Percentiles rank a stretch among this genome's conserved stretches.
Evolutionary conservation across 2,797 vertebrate species (phyloP).

Genomic region (Chrysocyon brachyurus): DNA sequence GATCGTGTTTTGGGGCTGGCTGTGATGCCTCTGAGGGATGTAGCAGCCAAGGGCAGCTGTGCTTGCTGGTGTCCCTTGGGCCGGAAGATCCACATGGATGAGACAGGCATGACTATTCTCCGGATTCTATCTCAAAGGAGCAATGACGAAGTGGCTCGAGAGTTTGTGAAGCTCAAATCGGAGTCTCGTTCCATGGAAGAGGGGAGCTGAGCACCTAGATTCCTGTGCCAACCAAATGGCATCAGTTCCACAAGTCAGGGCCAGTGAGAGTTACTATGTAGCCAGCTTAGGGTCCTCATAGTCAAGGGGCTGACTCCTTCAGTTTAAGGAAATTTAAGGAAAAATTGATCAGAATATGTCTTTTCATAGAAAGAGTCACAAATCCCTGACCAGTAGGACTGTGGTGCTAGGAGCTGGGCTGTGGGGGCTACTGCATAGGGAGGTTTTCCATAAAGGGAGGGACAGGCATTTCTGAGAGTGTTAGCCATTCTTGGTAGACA

Average conservation of each 20-base stretch:
- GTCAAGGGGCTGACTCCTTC: slow-evolving; percentile 56
- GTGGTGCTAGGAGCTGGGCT: slow-evolving; percentile 60
- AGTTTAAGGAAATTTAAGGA: slow-evolving; percentile 31
- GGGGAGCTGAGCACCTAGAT: slow-evolving; percentile 91
- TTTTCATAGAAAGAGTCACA: slow-evolving; percentile 59
- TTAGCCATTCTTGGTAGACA: slow-evolving; percentile 63
- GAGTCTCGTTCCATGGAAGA: slow-evolving; percentile 96
- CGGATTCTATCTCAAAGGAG: slow-evolving; percentile 98
- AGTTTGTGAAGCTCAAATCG: slow-evolving; percentile 98
- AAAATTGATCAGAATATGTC: slow-evolving; percentile 24
- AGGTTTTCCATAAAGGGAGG: slow-evolving; percentile 22
- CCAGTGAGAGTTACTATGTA: slow-evolving; percentile 26
- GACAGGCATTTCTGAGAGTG: slow-evolving; percentile 32
- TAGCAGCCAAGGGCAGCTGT: slow-evolving; percentile 94
- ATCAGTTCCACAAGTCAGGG: slow-evolving; percentile 10
- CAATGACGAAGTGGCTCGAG: slow-evolving; percentile 97
- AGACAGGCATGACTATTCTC: slow-evolving; percentile 96
- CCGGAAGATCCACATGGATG: slow-evolving; percentile 95
- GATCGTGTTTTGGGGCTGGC: slow-evolving; percentile 95
- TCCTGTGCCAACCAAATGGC: slow-evolving; percentile 91
- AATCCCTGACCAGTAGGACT: slow-evolving; percentile 29
- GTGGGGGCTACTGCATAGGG: background rate
- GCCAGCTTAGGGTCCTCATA: slow-evolving; percentile 38
- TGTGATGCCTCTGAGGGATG: slow-evolving; percentile 95
- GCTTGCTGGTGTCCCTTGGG: slow-evolving; percentile 98